Base-by-base conservation (phyloP, 2,888 invertebrate species). In the Epirrita christyi region DNA sequence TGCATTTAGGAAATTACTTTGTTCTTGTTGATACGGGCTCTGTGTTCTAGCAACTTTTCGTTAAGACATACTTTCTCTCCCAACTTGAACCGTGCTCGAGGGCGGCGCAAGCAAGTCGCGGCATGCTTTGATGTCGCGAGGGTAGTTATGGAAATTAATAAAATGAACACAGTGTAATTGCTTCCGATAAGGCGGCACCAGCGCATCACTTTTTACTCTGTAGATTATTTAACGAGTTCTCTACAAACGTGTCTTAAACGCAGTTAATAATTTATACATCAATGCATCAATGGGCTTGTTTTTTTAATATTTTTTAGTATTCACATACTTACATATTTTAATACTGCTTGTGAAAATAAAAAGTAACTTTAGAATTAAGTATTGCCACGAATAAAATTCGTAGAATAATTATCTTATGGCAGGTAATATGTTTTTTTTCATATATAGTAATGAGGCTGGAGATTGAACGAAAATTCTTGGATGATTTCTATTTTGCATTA, bases 141-240 rank as follows among this genome's bases (percentile, higher is more conserved):
- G 88, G 88, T 89, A 88, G 90, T 91, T 91, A 91, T 87, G 88
- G 78, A 90, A 90, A 90, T 91, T 91, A 90, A 91, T 92, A 91
- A 90, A 90, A 83, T 81, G 83, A 81, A 81, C 83, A 81, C 82
- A 85, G 73, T 85, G 86, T 92, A 90, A 92, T 90, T 86, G 89
- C 91, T 91, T 91, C 91, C 91, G 90, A 91, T 89, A 88, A 88
- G 81, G 73, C 78, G 76, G 73, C 76, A 73, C 73, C 72, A 70
- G 71, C 78, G 71, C 32, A 48, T 67, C 66, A 70, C 58, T 66
- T 76, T 80, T 77, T 80, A 73, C 73, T 64, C 63, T 62, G 47
- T 57, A 48, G 48, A 56, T 52, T 55, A 54, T 63, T 80, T 81
- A 80, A 83, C 78, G 80, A 80, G 67, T 63, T 63, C 72, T 64